Conservation (phyloP, 2,888 invertebrate species). For the Ectemnius continuus region DNA sequence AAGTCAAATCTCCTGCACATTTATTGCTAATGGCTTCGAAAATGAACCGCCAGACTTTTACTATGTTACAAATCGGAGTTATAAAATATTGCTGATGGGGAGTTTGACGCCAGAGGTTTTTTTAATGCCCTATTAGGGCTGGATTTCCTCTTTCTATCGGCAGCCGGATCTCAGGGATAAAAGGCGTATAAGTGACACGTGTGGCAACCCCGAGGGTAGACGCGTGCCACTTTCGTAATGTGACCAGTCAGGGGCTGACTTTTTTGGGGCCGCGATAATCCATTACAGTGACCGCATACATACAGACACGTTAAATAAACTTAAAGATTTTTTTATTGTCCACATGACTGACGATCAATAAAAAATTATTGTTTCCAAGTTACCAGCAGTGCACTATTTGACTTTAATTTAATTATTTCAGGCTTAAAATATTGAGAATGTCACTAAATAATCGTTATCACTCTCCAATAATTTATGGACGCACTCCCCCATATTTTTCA, state of each 20-base stretch:
- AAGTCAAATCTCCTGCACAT: constrained; percentile 15
- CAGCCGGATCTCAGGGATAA: constrained; percentile 52
- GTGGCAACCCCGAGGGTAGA: constrained; percentile 38
- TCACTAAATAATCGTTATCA: not conserved
- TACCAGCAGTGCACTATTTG: not conserved
- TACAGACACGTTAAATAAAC: not conserved
- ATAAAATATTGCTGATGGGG: not conserved
- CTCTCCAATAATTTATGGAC: not conserved
- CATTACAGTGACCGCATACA: constrained; percentile 44
- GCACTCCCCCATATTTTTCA: not conserved
- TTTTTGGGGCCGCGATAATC: constrained; percentile 43
- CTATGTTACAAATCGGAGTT: not conserved
- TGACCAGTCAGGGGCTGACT: constrained; percentile 38
- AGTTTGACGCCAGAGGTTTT: constrained; percentile 15
- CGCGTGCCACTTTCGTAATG: constrained; percentile 50
- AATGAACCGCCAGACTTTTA: too few species aligned
- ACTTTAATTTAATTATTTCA: not conserved
- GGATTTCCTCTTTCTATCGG: constrained; percentile 41
- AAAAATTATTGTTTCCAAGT: not conserved
- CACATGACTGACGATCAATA: too few species aligned
- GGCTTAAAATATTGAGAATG: constrained; percentile 16
- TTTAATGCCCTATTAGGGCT: constrained; percentile 47
- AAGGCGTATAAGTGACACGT: constrained; percentile 55
- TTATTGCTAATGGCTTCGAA: too few species aligned
- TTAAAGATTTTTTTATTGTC: too few species aligned